Evolutionary conservation across 2,797 vertebrate species (phyloP).

Genomic region (Pyrrhura leucotis): DNA sequence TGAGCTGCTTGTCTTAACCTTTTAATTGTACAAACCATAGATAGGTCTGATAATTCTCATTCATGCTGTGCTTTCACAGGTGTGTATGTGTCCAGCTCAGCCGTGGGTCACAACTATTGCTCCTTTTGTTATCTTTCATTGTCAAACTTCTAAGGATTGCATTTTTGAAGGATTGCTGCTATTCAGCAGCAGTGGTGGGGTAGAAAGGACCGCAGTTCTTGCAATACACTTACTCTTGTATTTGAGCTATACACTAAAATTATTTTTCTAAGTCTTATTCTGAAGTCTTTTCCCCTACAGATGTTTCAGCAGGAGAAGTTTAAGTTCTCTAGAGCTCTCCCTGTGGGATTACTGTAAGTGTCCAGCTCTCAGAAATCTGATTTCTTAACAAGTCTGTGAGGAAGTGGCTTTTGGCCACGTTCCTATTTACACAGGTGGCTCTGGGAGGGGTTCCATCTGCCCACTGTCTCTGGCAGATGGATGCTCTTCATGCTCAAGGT

Average conservation of each 20-base stretch:
- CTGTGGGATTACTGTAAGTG: not conserved
- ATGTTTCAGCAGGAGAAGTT: not conserved
- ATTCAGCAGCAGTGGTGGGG: not conserved
- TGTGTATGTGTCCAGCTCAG: not conserved
- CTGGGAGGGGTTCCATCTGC: conserved; percentile 52
- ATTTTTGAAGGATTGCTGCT: not conserved
- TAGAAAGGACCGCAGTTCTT: not conserved
- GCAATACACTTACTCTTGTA: not conserved
- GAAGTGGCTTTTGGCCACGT: conserved; percentile 11
- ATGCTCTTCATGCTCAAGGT: not conserved
- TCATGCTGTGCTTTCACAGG: not conserved
- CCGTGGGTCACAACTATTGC: not conserved
- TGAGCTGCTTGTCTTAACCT: not conserved
- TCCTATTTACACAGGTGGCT: conserved; percentile 29
- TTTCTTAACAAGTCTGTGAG: conserved; percentile 26
- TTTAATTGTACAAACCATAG: not conserved
- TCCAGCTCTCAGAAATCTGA: conserved; percentile 18
- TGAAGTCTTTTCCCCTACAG: not conserved
- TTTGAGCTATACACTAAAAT: not conserved
- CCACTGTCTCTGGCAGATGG: conserved; percentile 57
- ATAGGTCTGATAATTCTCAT: not conserved
- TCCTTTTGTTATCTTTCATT: not conserved
- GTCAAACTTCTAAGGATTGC: not conserved
- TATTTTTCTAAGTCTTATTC: not conserved
- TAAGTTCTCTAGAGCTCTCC: not conserved